Conservation (phyloP, 2,113 vertebrate species). For the Philantomba maxwellii region DNA sequence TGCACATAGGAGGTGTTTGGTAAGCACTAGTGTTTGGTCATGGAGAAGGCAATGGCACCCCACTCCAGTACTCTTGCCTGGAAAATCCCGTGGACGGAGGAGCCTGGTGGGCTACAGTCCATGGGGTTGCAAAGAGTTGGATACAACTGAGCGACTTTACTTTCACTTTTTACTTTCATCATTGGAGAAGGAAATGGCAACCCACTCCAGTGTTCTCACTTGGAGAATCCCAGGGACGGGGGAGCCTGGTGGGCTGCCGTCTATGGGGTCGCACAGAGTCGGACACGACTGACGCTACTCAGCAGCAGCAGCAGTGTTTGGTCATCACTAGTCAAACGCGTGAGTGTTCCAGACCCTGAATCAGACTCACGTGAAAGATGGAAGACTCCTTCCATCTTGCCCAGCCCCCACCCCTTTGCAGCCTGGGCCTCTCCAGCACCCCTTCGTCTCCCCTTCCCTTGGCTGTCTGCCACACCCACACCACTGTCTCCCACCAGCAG, state of each 20-base stretch:
- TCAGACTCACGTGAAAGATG: background rate
- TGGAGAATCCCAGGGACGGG: too few relatives aligned
- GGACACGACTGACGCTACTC: too few relatives aligned
- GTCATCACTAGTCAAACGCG: background rate
- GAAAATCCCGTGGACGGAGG: too few relatives aligned
- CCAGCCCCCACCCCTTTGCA: background rate
- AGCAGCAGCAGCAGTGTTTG: background rate
- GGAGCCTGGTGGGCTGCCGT: too few relatives aligned
- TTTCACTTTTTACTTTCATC: too few relatives aligned
- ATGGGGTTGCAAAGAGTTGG: accelerated
- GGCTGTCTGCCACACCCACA: background rate
- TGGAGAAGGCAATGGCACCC: too few relatives aligned
- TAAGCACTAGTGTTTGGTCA: background rate
- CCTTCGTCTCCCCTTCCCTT: background rate
- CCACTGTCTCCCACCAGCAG: background rate
- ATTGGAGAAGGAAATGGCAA: too few relatives aligned
- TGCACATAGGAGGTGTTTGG: background rate
- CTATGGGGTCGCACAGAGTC: too few relatives aligned
- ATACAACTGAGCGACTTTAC: too few relatives aligned
- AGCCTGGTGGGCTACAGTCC: too few relatives aligned
- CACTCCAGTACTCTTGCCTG: too few relatives aligned
- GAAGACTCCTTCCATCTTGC: background rate
- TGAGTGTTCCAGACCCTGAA: background rate
- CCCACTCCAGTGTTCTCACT: too few relatives aligned
- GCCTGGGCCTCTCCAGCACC: background rate